Evolutionary conservation across 1,140 invertebrate genomes (phyloP).

Genomic region (Halyomorpha halys): DNA sequence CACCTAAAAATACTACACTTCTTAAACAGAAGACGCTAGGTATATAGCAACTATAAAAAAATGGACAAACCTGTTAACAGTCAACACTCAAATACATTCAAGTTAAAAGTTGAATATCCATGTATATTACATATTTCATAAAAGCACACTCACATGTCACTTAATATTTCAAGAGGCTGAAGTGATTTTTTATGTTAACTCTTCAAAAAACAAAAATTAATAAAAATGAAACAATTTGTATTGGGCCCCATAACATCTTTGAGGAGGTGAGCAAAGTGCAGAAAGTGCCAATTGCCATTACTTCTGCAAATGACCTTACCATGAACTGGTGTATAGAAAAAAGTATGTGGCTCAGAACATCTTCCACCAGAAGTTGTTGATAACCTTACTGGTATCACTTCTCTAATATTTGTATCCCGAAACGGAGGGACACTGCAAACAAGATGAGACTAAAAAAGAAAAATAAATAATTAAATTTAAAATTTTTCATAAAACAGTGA

Average conservation of each 20-base stretch:
- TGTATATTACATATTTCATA: no score
- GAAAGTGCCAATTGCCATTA: slow-evolving; percentile 6
- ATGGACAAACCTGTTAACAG: no score
- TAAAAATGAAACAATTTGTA: background rate
- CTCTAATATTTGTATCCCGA: slow-evolving; percentile 47
- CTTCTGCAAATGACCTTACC: slow-evolving; percentile 15
- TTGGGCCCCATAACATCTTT: slow-evolving; percentile 4
- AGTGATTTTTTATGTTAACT: no score
- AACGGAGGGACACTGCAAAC: slow-evolving; percentile 81
- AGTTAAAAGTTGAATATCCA: no score
- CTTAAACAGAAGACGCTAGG: no score
- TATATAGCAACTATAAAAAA: no score
- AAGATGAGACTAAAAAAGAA: slow-evolving; percentile 69
- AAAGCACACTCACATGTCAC: no score
- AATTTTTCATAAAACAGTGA: no score
- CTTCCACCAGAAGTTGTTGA: slow-evolving; percentile 77
- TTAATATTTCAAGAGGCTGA: no score
- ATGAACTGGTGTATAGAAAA: slow-evolving; percentile 60
- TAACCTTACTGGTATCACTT: slow-evolving; percentile 62
- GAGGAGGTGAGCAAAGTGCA: slow-evolving; percentile 23
- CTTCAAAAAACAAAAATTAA: no score
- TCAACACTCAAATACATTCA: no score
- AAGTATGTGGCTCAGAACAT: slow-evolving; percentile 74
- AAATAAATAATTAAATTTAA: background rate
- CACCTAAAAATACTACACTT: no score